Conservation (phyloP, 2,888 invertebrate species). For the Chironomus riparius region DNA sequence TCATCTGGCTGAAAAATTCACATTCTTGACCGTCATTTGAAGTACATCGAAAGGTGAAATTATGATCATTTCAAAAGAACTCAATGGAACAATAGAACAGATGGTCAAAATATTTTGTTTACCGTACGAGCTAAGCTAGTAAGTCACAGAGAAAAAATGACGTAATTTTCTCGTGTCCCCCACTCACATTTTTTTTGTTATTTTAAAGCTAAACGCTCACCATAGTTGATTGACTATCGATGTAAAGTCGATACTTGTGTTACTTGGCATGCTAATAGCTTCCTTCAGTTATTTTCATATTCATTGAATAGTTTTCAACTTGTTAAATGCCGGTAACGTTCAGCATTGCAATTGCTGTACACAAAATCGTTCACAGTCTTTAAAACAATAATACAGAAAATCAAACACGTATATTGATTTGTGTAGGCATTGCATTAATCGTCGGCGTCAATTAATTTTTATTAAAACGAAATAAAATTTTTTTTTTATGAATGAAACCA, state of each 20-base stretch:
- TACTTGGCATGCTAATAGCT: conserved; percentile 21
- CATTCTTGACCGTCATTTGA: neutral
- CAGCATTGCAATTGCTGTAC: neutral
- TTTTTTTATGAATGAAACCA: neutral
- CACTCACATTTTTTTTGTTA: neutral
- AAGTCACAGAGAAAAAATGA: conserved; percentile 12
- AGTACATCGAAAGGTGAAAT: neutral
- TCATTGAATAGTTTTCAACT: neutral
- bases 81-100: conserved; percentile 23
- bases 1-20: neutral
- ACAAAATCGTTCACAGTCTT: neutral
- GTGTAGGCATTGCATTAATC: neutral
- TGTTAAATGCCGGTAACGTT: conserved; percentile 12
- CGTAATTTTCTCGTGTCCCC: conserved; percentile 1
- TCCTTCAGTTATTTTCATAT: neutral
- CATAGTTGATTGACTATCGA: neutral
- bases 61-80: conserved; percentile 4
- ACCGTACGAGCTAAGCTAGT: neutral
- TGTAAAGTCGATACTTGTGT: neutral
- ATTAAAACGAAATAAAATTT: neutral
- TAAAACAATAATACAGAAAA: neutral
- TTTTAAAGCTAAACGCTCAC: neutral
- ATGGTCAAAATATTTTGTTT: conserved; percentile 1
- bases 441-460: conserved; percentile 11
- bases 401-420: neutral